A percentile compares a stretch with the other conserved stretches of the same genome.
These are phyloP conservation scores for Gobius niger DNA, from an alignment of 2,113 vertebrate species.

Conservation along the genomic window DNA sequence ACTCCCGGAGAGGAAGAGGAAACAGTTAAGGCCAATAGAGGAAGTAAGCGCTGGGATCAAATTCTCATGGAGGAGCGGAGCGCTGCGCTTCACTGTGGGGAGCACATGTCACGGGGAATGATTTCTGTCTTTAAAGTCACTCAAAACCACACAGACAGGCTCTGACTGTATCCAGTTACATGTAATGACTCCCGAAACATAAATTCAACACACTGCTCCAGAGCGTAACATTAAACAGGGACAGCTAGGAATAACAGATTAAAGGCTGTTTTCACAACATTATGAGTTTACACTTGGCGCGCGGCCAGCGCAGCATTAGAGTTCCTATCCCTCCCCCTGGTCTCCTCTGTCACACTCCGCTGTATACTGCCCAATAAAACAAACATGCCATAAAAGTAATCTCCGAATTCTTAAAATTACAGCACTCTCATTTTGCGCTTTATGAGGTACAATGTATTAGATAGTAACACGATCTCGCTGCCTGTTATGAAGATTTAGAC, in stretches of 20 bases:
- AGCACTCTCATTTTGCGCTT: conserved; percentile 42
- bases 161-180: conserved; percentile 27
- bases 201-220: conserved; percentile 40
- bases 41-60: conserved; percentile 49
- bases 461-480: conserved; percentile 46
- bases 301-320: conserved; percentile 34
- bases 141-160: conserved; percentile 23
- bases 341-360: conserved; percentile 33
- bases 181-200: conserved; percentile 49
- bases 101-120: conserved; percentile 47
- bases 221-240: conserved; percentile 39
- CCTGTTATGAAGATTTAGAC: conserved; percentile 28
- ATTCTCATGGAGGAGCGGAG: conserved; percentile 44
- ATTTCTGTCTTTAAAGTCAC: conserved; percentile 49
- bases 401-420: conserved; percentile 55
- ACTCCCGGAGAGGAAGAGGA: conserved; percentile 62
- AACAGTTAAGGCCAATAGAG: conserved; percentile 65
- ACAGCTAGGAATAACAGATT: conserved; percentile 39
- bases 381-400: conserved; percentile 54
- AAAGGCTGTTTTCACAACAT: conserved; percentile 54
- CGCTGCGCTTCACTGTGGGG: conserved; percentile 26
- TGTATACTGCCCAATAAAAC: conserved; percentile 59
- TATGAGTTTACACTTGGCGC: conserved; percentile 53
- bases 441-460: conserved; percentile 46
- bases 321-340: conserved; percentile 8